Conservation (phyloP, 1,140 invertebrate species). For the Acromyrmex heyeri region DNA sequence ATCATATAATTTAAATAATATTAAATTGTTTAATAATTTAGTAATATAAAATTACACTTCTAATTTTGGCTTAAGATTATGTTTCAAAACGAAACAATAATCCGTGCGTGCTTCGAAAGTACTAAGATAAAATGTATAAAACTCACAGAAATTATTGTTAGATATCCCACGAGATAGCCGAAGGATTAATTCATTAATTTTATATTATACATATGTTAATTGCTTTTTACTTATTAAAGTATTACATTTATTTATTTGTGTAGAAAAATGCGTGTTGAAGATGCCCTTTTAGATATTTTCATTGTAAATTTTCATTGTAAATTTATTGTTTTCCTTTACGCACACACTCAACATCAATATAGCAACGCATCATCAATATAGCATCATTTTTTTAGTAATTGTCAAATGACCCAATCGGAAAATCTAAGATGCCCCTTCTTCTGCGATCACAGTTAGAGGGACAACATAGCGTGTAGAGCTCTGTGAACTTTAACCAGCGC, state of each 20-base stretch:
- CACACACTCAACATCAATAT: background rate
- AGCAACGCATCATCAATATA: background rate
- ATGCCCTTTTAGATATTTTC: background rate
- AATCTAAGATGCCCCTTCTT: background rate
- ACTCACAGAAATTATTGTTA: background rate
- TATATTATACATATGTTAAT: background rate
- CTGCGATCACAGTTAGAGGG: background rate
- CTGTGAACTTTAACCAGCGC: constrained; percentile 73
- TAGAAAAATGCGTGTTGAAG: background rate
- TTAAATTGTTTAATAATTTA: too few species aligned
- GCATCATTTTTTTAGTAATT: background rate
- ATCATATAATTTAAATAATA: too few species aligned
- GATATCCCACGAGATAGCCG: background rate
- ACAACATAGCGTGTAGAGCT: too few species aligned
- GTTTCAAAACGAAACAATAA: background rate
- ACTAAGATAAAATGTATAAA: background rate
- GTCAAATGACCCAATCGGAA: constrained; percentile 7
- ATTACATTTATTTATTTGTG: background rate
- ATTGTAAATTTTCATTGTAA: background rate
- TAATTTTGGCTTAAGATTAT: too few species aligned
- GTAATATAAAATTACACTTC: too few species aligned
- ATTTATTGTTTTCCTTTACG: background rate
- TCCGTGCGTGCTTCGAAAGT: background rate
- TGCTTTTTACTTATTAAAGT: background rate
- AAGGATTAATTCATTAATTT: background rate